Conservation (phyloP, 2,888 invertebrate species). For the Odontocerum albicorne region DNA sequence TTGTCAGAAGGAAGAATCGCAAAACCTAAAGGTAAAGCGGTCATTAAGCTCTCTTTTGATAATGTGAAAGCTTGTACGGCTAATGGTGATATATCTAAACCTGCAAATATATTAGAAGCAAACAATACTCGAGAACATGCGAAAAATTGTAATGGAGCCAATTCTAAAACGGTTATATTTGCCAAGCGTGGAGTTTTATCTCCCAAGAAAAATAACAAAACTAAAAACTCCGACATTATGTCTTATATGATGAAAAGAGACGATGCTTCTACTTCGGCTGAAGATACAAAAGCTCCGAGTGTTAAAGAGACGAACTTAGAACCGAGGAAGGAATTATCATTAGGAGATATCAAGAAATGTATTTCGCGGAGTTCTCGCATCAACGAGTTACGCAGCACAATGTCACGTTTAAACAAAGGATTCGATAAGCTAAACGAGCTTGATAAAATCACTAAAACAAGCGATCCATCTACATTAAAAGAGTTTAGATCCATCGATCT, state of each 20-base stretch:
- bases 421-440: constrained; percentile 62
- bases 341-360: constrained; percentile 70
- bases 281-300: constrained; percentile 27
- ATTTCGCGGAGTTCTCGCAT: constrained; percentile 68
- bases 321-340: constrained; percentile 62
- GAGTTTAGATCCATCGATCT: constrained; percentile 75
- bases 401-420: constrained; percentile 65
- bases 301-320: constrained; percentile 42
- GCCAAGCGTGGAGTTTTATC: constrained; percentile 46
- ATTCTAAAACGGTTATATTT: constrained; percentile 39
- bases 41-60: constrained; percentile 34
- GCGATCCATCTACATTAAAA: constrained; percentile 59
- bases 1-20: constrained; percentile 43
- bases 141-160: constrained; percentile 10
- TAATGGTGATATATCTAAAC: not conserved
- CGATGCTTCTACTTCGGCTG: constrained; percentile 23
- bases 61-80: not conserved
- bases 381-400: constrained; percentile 68
- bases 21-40: constrained; percentile 38
- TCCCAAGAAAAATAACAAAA: constrained; percentile 40
- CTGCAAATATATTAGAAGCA: too few species aligned
- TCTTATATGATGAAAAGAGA: constrained; percentile 35
- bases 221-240: constrained; percentile 32
- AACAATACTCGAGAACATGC: constrained; percentile 37
- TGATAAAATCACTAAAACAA: constrained; percentile 41